Conservation (phyloP, 2,888 invertebrate genomes). For the Cyaniris semiargus region DNA sequence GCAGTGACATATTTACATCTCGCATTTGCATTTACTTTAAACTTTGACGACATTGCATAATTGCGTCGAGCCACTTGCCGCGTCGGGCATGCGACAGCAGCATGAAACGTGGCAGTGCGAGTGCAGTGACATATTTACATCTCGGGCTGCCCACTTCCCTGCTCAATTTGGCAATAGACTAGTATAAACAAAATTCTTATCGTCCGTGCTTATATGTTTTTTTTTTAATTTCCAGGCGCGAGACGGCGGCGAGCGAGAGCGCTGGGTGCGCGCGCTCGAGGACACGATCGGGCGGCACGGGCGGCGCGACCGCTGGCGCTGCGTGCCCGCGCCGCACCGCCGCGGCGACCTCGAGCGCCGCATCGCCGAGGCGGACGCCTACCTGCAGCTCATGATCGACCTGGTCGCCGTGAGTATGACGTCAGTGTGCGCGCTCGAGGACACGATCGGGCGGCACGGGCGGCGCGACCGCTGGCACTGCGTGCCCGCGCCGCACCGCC, state of each 20-base stretch:
- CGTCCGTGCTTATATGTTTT: no score
- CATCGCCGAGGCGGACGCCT: slow-evolving; percentile 96
- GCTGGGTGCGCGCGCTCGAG: slow-evolving; percentile 97
- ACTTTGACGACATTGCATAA: no score
- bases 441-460: slow-evolving; percentile 71
- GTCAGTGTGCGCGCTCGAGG: neutral
- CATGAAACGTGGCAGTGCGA: no score
- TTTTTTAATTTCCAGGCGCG: slow-evolving; percentile 86
- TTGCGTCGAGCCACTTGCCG: no score
- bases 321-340: slow-evolving; percentile 64
- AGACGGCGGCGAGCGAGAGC: slow-evolving; percentile 95
- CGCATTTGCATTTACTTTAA: no score
- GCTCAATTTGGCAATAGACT: no score
- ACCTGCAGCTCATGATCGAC: slow-evolving; percentile 96
- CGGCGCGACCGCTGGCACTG: slow-evolving; percentile 74
- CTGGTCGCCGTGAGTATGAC: slow-evolving; percentile 87
- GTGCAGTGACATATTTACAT: no score
- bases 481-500: slow-evolving; percentile 65
- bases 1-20: no score
- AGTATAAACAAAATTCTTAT: no score
- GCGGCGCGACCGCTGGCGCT: slow-evolving; percentile 73
- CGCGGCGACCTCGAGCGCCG: slow-evolving; percentile 90
- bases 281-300: slow-evolving; percentile 94
- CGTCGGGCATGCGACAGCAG: no score
- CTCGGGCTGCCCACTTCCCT: no score